Evolutionary conservation across 2,797 vertebrate species (phyloP).

Genomic region (Morelia viridis): DNA sequence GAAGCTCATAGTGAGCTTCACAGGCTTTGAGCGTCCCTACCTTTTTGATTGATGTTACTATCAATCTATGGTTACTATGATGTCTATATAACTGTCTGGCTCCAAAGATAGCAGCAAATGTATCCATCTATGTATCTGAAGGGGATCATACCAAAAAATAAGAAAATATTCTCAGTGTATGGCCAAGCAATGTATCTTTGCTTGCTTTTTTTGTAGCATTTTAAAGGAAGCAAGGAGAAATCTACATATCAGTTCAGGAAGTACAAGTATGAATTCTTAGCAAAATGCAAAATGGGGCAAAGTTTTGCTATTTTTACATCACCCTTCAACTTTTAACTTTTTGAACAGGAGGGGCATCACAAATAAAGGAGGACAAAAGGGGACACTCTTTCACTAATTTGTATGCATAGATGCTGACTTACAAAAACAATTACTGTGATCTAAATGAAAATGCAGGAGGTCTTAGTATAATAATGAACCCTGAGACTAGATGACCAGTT

Average conservation of each 20-base stretch:
- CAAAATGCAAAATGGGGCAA: too few relatives aligned
- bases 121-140: slow-evolving; percentile 52
- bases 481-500: not conserved
- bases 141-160: slow-evolving; percentile 47
- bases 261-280: too few relatives aligned
- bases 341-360: not conserved
- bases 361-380: not conserved
- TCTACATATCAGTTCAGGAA: not conserved
- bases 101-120: slow-evolving; percentile 66
- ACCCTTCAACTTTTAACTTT: not conserved
- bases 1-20: slow-evolving; percentile 52
- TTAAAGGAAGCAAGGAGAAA: not conserved
- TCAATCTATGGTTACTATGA: slow-evolving; percentile 65
- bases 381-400: not conserved
- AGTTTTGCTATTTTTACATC: not conserved
- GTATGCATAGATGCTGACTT: not conserved
- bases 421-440: not conserved
- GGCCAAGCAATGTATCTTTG: slow-evolving; percentile 43
- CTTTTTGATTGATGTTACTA: slow-evolving; percentile 67
- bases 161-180: slow-evolving; percentile 29
- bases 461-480: not conserved
- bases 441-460: not conserved
- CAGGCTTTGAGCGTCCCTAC: slow-evolving; percentile 48
- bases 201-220: slow-evolving; percentile 31
- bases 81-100: slow-evolving; percentile 62